A percentile compares a stretch with the other conserved stretches of the same genome.
Conservation (phyloP, 2,888 invertebrate genomes). For the Hirtodrosophila trivittata region DNA sequence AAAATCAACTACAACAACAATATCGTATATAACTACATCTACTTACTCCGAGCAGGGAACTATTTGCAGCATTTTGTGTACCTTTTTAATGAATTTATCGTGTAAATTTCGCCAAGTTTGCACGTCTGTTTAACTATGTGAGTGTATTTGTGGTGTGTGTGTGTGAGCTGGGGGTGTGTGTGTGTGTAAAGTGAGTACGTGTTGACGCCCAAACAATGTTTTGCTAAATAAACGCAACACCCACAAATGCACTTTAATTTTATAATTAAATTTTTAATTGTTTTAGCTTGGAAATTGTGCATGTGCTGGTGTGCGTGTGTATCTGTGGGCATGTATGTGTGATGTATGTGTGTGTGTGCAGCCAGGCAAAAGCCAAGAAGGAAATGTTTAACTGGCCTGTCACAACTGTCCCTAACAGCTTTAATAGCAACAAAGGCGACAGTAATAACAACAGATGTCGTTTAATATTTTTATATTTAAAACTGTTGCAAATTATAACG, state of each 20-base stretch:
- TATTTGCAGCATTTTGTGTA: slow-evolving; percentile 69
- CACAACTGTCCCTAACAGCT: slow-evolving; percentile 49
- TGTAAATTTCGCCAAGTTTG: slow-evolving; percentile 65
- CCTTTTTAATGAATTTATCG: slow-evolving; percentile 77
- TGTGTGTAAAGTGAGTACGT: slow-evolving; percentile 31
- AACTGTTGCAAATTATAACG: slow-evolving; percentile 9
- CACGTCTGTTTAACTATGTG: slow-evolving; percentile 34
- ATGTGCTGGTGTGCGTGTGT: slow-evolving; percentile 2
- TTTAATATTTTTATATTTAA: slow-evolving; percentile 19
- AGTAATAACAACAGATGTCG: slow-evolving; percentile 26
- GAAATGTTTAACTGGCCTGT: slow-evolving; percentile 50
- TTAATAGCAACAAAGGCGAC: slow-evolving; percentile 21
- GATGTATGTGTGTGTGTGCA: slow-evolving; percentile 3
- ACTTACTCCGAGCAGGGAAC: slow-evolving; percentile 20
- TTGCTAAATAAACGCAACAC: slow-evolving; percentile 52
- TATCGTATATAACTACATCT: slow-evolving; percentile 15
- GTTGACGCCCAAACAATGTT: slow-evolving; percentile 71
- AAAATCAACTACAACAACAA: slow-evolving; percentile 11
- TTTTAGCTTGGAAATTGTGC: slow-evolving; percentile 36
- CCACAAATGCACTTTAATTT: slow-evolving; percentile 56
- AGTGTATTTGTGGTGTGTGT: slow-evolving; percentile 10
- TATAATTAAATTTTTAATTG: slow-evolving; percentile 68
- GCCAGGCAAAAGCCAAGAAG: slow-evolving; percentile 35
- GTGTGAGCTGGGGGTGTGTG: slow-evolving; percentile 3
- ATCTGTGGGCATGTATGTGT: neutral